Evolutionary conservation across 2,888 invertebrate species (phyloP), one percentile per base, ranked within the genome.

Genomic region (Eupithecia inturbata): DNA sequence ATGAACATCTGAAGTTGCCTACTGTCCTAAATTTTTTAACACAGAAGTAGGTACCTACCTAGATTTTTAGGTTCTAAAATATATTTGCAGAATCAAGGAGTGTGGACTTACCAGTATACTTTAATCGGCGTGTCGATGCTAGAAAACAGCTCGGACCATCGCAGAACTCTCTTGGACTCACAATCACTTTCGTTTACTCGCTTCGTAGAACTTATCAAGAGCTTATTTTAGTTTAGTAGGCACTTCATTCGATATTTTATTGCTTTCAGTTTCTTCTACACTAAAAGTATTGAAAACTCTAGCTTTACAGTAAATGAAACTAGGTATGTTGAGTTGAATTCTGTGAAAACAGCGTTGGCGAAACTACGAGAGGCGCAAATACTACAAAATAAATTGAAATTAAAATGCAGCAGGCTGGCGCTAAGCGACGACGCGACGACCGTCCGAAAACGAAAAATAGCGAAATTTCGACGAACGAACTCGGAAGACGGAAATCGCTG

Each of bases 91-190:
- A 53, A 26, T 26, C 5, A 57, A 19, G 22, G 49, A 26, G 26
- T 28, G 67, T 39, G 26, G 74, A 91, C 94, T 94, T 79, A 94
- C 94, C 94, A 94, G 94, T 92, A 89, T 88, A 84, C 85, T 92
- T 85, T 88, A 87, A 60, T 79, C 81, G 82, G 89, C 92, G 88
- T 89, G 91, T 87, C 90, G 84, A 92, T 94, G 94, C 94, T 94
- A 94, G 93, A 94, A 93, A 94, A 94, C 94, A 88, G 91, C 90
- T 87, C 92, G 92, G 88, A 90, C 89, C 94, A 94, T 94, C 80
- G 91, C 93, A 92, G 87, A 83, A 86, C 82, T 82, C 85, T 87
- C 83, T 84, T 82, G 85, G 86, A 87, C 80, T 82, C 86, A 90
- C 88, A 87, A 88, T 88, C 88, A 89, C 89, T 84, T 78, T 84